Base-by-base conservation (phyloP, 2,113 vertebrate species). In the Trogon surrucura region DNA sequence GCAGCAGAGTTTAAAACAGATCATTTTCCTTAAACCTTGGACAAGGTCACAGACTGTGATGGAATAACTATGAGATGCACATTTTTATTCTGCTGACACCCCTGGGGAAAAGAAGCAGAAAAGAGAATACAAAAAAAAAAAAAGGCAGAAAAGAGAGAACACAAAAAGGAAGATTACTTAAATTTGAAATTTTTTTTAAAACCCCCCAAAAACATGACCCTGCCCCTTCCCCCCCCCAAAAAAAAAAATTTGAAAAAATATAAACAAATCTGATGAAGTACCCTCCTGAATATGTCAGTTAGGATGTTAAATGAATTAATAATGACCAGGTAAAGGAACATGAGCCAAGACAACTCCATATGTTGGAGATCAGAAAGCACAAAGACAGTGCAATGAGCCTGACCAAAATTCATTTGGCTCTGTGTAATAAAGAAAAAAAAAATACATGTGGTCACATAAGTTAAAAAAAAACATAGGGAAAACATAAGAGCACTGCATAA, bases 371-470 rank as follows among this genome's bases (percentile, higher is more conserved):
- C 3, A 74, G n/a, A 89, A 93, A 36, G 36, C 65, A 58, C 51
- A 60, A 78, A 53, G 4, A 41, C 41, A 41, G 41, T 41, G 22
- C 6, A 38, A 13, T 16, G 22, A 47, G 6, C 38, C n/a, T 45
- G n/a, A 65, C 17, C 36, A 84, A 62, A 74, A 84, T 30, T 78
- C n/a, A 19, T 32, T 74, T 26, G 45, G 5, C 23, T 70, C 5
- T 17, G 30, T 72, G 16, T 53, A 73, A 48, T 48, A 93, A 84
- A 6, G 12, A 62, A 38, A 75, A 69, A 30, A 9, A 25, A 5
- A 0, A 5, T 9, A 10, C 5, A 20, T 47, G 70, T 50, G 60
- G 6, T n/a, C 29, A 32, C 27, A 17, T 19, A 20, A 0, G 0
- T 69, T 77, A n/a, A 13, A 67, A 30, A 67, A 30, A 11, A 61